These are phyloP conservation scores for Drosophila littoralis DNA, from an alignment of 1,140 invertebrate species.

Conservation along the genomic window DNA sequence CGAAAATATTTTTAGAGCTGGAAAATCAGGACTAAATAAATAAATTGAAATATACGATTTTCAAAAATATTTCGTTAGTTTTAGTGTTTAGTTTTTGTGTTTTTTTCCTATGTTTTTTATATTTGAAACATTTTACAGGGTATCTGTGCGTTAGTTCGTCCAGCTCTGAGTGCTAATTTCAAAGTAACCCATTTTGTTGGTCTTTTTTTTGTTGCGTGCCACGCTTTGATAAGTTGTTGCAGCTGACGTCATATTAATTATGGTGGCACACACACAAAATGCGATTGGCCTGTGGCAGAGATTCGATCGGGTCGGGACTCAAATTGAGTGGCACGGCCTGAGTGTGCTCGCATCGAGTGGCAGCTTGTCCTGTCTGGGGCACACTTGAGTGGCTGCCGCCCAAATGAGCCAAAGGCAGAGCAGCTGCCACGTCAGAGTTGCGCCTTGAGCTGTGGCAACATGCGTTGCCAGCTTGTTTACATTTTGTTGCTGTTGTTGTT, in stretches of 20 bases:
- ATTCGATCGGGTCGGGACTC: conserved; percentile 24
- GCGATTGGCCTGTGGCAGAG: conserved; percentile 24
- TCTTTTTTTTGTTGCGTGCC: background rate
- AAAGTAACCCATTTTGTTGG: background rate
- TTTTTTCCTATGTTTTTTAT: too few species aligned
- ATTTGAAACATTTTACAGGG: background rate
- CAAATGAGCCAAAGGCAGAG: conserved; percentile 18
- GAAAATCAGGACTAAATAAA: too few species aligned
- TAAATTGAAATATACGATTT: too few species aligned
- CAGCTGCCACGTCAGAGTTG: conserved; percentile 18
- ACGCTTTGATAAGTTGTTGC: conserved; percentile 36
- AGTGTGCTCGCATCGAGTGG: conserved; percentile 5
- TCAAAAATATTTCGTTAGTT: too few species aligned
- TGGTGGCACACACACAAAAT: conserved; percentile 14
- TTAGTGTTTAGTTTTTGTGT: too few species aligned
- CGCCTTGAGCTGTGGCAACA: conserved; percentile 25
- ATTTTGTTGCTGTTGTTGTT: conserved; percentile 27
- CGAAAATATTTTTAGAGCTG: too few species aligned
- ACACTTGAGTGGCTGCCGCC: conserved; percentile 39
- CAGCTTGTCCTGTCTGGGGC: conserved; percentile 9
- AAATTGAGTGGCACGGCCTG: conserved; percentile 41
- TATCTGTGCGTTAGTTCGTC: background rate
- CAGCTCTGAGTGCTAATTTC: background rate
- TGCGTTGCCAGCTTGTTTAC: conserved; percentile 51
- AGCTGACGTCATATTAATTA: conserved; percentile 56